Base-by-base conservation (phyloP, 2,888 invertebrate genomes). In the Tetragonula carbonaria region DNA sequence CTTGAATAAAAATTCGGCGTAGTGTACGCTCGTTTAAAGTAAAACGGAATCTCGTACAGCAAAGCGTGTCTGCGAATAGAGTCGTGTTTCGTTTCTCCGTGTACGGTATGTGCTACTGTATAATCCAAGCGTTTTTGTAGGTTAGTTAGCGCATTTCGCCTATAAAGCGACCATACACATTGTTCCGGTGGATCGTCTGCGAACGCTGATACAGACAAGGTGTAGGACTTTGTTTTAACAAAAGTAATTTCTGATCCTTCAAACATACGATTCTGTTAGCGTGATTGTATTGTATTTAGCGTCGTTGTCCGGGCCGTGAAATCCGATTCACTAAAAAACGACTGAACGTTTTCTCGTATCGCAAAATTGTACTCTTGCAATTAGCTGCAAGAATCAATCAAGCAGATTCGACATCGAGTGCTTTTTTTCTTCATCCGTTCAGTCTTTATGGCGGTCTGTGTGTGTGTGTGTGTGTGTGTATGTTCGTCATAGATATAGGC, bases 61-160 rank as follows among this genome's bases (percentile, higher is more conserved):
- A 71, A 76, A 78, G 53, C 80, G 78, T 80, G 79, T 53, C 85
- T 71, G 66, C 74, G 81, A 82, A 77, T 80, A 83, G 82, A 76
- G 78, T 74, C 82, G 80, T 57, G 72, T 71, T 57, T 33, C 70
- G 74, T 82, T 82, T 70, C 74, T 75, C 78, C 74, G 75, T 59
- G 65, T 63, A 80, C 84, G 71, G 78, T 78, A 86, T 73, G 82
- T 81, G 84, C 82, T 79, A 80, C 77, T 80, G 38, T 8, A 38
- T 38, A 74, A 73, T 80, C 76, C 55, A 76, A 67, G 33, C 78
- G 72, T 75, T 83, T 86, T 88, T 89, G 59, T 90, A 89, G 89
- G 89, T 89, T 89, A 89, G 90, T 90, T 73, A 78, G 88, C 82
- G 76, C 76, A 57, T 82, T 70, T 70, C 85, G 86, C 57, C 55